These are phyloP conservation scores for Hippoglossus hippoglossus DNA, from an alignment of 2,797 vertebrate genomes.

Conservation along the genomic window DNA sequence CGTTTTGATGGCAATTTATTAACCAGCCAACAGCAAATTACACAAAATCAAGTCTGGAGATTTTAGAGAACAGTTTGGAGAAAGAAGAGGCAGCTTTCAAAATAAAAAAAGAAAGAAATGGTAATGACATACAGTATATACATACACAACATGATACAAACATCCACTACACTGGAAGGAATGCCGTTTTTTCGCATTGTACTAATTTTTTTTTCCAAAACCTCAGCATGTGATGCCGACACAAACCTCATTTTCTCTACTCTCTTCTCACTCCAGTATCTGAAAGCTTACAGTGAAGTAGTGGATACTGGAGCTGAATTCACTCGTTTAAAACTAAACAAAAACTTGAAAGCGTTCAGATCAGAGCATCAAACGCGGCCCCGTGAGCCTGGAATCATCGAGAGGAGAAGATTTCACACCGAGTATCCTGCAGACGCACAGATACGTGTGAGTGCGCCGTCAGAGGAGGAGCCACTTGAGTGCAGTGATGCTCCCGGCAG, in stretches of 20 bases:
- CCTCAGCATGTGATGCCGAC: conserved; percentile 19
- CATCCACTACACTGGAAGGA: conserved; percentile 45
- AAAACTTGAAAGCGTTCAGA: conserved; percentile 31
- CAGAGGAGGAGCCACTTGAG: conserved; percentile 14
- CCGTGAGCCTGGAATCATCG: conserved; percentile 18
- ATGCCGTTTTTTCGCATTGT: conserved; percentile 20
- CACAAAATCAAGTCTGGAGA: conserved; percentile 50
- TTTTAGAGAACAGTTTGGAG: conserved; percentile 31
- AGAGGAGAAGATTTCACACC: conserved; percentile 10
- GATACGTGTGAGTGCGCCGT: not conserved
- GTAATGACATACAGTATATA: conserved; percentile 44
- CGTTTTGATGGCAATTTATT: conserved; percentile 74
- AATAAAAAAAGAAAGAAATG: conserved; percentile 47
- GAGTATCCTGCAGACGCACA: conserved; percentile 18
- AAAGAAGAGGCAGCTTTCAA: conserved; percentile 45
- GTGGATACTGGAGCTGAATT: conserved; percentile 39
- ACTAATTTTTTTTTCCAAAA: conserved; percentile 28
- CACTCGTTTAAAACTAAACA: conserved; percentile 39
- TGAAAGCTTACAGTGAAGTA: conserved; percentile 28
- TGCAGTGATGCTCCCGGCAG: conserved; percentile 29
- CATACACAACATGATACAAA: conserved; percentile 38
- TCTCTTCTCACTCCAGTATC: conserved; percentile 25
- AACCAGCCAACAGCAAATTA: conserved; percentile 64
- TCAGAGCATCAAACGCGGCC: conserved; percentile 24
- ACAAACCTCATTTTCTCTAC: conserved; percentile 2